Percentiles rank a stretch among this genome's conserved stretches.
Conservation (phyloP, 2,797 vertebrate species). For the Atherinosoma microstoma region DNA sequence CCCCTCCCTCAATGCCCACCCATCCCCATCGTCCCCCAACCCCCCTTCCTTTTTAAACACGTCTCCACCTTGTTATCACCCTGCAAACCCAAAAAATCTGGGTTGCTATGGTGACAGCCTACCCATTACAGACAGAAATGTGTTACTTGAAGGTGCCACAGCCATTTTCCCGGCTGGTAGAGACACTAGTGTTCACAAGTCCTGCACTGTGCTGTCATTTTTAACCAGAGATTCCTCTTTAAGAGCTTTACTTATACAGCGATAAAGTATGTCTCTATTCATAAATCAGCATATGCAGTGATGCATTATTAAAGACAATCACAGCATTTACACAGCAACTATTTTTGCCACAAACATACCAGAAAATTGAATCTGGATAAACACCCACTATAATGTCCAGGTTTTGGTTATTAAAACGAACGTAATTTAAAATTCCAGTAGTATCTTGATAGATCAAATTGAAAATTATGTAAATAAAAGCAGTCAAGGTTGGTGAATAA, state of each 20-base stretch:
- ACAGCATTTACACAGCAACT: slow-evolving; percentile 13
- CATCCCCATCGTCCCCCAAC: slow-evolving; percentile 16
- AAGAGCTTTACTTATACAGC: slow-evolving; percentile 17
- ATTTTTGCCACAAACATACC: slow-evolving; percentile 17
- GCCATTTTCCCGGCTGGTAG: slow-evolving; percentile 67
- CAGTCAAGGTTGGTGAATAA: slow-evolving; percentile 39
- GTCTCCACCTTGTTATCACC: slow-evolving; percentile 82
- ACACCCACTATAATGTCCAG: slow-evolving; percentile 4
- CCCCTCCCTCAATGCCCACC: slow-evolving; percentile 36
- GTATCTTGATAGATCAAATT: slow-evolving; percentile 44
- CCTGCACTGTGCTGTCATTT: slow-evolving; percentile 45
- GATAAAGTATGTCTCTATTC: slow-evolving; percentile 38
- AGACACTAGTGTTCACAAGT: slow-evolving; percentile 57
- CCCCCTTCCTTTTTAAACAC: slow-evolving; percentile 51
- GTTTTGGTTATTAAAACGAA: slow-evolving; percentile 31
- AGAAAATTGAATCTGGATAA: slow-evolving; percentile 21
- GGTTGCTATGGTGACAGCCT: slow-evolving; percentile 81
- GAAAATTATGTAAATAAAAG: slow-evolving; percentile 53
- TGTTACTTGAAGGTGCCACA: slow-evolving; percentile 75
- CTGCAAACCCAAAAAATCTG: slow-evolving; percentile 75
- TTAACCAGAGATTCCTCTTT: slow-evolving; percentile 40
- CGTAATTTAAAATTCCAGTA: slow-evolving; percentile 27
- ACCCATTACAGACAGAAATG: slow-evolving; percentile 62
- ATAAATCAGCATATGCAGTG: slow-evolving; percentile 43
- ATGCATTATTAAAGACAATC: slow-evolving; percentile 44